Evolutionary conservation across 2,797 vertebrate genomes (phyloP).

Genomic region (Taeniopygia guttata): DNA sequence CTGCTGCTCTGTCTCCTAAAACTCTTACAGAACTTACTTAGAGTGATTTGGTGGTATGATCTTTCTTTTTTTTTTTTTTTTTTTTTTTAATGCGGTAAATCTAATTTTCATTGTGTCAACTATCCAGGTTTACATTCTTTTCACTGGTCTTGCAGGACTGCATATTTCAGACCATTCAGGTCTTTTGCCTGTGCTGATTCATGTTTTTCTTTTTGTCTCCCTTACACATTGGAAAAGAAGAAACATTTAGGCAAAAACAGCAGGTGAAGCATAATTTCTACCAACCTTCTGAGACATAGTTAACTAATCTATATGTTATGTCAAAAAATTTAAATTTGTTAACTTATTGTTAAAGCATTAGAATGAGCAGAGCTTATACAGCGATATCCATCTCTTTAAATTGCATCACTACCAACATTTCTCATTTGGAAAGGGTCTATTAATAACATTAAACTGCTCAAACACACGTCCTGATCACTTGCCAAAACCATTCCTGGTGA

Average conservation of each 20-base stretch:
- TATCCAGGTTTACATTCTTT: background rate
- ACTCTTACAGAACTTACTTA: background rate
- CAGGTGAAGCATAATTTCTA: background rate
- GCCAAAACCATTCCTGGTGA: background rate
- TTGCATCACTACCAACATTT: background rate
- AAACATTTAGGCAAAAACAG: background rate
- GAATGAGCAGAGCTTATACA: background rate
- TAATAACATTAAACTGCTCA: background rate
- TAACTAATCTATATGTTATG: accelerated
- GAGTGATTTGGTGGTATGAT: background rate
- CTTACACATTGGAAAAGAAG: background rate
- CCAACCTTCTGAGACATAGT: background rate
- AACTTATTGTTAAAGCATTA: background rate
- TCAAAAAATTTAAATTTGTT: background rate
- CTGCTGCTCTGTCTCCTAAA: background rate
- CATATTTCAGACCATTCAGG: background rate
- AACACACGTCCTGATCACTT: background rate
- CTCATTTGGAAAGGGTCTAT: background rate
- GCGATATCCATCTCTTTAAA: background rate
- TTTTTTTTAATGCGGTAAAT: background rate
- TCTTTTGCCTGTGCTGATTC: background rate
- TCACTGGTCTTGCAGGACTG: background rate
- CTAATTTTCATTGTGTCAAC: background rate
- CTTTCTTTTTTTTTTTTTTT: background rate
- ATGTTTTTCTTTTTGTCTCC: background rate